Conservation (phyloP, 2,797 vertebrate genomes). For the Gymnothorax reevesii region DNA sequence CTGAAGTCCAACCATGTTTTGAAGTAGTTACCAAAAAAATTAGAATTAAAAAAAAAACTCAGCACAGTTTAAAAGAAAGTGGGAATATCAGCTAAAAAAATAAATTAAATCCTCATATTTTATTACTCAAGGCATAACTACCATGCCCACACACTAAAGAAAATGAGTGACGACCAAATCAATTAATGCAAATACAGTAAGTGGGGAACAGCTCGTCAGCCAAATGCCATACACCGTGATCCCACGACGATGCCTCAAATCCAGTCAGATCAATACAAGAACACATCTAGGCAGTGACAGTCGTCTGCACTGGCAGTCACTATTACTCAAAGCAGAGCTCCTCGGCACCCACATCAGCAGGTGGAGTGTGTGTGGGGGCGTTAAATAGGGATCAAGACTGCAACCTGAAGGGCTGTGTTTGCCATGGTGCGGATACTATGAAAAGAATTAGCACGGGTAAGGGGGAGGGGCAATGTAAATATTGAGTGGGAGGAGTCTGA, state of each 20-base stretch:
- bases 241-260: not conserved
- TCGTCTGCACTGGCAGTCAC: not conserved
- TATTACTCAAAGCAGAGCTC: constrained; percentile 5
- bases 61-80: constrained; percentile 12
- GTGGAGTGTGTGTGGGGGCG: not conserved
- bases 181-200: constrained; percentile 29
- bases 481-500: constrained; percentile 16
- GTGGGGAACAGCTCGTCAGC: not conserved
- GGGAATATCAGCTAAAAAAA: not conserved
- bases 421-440: constrained; percentile 19
- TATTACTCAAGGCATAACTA: constrained; percentile 32
- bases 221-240: not conserved
- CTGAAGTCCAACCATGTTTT: not conserved
- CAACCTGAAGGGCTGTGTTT: not conserved
- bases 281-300: not conserved
- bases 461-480: not conserved
- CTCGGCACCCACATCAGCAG: not conserved
- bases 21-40: not conserved
- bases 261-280: not conserved
- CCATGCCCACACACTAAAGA: not conserved
- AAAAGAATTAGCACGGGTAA: constrained; percentile 34
- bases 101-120: not conserved
- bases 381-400: not conserved
- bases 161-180: not conserved
- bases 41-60: not conserved